Evolutionary conservation across 2,113 vertebrate genomes (phyloP).

Genomic region (Pristiophorus japonicus): DNA sequence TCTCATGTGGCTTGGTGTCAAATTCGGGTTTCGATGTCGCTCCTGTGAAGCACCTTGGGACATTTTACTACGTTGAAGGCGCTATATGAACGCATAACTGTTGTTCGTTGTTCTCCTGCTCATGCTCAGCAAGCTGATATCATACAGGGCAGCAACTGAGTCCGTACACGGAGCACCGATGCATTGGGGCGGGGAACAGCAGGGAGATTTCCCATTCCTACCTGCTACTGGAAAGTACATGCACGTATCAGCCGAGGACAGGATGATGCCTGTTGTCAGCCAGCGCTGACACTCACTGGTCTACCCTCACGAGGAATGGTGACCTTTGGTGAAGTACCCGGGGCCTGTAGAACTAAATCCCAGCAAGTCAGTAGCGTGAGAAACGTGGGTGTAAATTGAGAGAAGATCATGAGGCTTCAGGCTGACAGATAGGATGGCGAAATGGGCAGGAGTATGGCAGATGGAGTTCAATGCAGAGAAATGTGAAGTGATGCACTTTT

Average conservation of each 20-base stretch:
- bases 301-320: background rate
- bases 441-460: too few relatives aligned
- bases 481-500: too few relatives aligned
- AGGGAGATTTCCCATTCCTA: background rate
- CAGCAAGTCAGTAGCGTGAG: background rate
- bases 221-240: background rate
- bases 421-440: too few relatives aligned
- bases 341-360: background rate
- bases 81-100: background rate
- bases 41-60: background rate
- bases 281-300: background rate
- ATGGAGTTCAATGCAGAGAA: too few relatives aligned
- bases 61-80: background rate
- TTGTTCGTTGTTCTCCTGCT: background rate
- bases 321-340: background rate
- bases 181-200: background rate
- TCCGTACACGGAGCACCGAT: background rate
- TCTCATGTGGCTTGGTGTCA: background rate
- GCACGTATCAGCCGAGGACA: background rate
- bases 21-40: background rate
- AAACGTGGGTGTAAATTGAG: background rate
- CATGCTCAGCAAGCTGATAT: too few relatives aligned
- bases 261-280: background rate
- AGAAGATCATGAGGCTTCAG: background rate
- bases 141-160: too few relatives aligned